Evolutionary conservation across 2,888 invertebrate species (phyloP), one percentile per base, ranked within the genome.

Genomic region (Lithodes maja): DNA sequence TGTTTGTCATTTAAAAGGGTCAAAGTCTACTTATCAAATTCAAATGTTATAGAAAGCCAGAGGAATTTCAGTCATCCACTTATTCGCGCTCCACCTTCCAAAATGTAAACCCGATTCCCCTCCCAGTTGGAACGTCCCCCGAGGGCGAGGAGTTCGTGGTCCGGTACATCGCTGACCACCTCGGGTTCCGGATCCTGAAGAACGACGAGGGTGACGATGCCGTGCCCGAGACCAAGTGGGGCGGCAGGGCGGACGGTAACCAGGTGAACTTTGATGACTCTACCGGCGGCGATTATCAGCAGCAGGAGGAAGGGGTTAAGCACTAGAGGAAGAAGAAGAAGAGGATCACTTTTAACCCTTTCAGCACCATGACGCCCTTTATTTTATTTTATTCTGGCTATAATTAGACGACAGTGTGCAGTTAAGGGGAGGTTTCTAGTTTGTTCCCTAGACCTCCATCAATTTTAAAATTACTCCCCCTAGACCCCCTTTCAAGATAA

Each of bases 121-220:
- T 33, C 50, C 75, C 78, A 86, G 86, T 80, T 86, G 33, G 33
- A 81, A 81, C 81, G 71, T 81, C 86, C 7, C 86, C 86, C 1
- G 81, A 86, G 52, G 86, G 86, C 12, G 5, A 55, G 9, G 81
- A 81, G 52, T 86, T 52, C 75, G 71, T 68, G 49, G 61, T 86
- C 50, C 81, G 82, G 74, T 86, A 86, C 81, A 55, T 86, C 74
- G 87, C 87, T 3, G 87, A 87, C 87, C 74, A 83, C 12, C 3
- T 53, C 12, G 87, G 87, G 53, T 87, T 81, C 87, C 75, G 87
- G n/a, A 74, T 87, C 54, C 7, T 83, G 12, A 78, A 78, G 17
- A 53, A 83, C 83, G 81, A 87, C 78, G 12, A 12, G 5, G 61
- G 61, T 61, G 12, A 12, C 12, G 61, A 12, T 61, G 87, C 87